A percentile compares a stretch with the other conserved stretches of the same genome.
Evolutionary conservation across 2,113 vertebrate genomes (phyloP).

Genomic region (Todiramphus saurophagus): DNA sequence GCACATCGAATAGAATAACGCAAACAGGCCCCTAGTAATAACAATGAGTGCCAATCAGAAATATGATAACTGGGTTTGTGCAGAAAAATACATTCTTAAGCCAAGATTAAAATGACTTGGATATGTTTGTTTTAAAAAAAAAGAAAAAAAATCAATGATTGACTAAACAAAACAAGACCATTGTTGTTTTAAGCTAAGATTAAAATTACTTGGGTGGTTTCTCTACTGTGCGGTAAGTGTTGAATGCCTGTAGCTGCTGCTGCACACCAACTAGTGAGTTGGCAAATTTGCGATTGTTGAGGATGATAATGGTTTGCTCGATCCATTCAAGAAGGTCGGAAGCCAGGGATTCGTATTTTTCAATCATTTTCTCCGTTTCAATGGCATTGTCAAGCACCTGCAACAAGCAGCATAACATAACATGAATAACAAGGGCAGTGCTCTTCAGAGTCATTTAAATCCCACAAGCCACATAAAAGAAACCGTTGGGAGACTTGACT

Average conservation of each 20-base stretch:
- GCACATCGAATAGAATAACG: not conserved
- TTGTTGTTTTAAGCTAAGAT: not conserved
- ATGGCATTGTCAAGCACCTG: constrained; percentile 96
- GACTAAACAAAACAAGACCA: not conserved
- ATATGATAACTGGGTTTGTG: not conserved
- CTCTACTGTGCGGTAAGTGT: constrained; percentile 95
- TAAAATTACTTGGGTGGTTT: constrained; percentile 91
- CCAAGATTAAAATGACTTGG: not conserved
- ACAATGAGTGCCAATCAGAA: fast-evolving
- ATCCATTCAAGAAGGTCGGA: constrained; percentile 98
- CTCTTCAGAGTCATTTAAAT: not conserved
- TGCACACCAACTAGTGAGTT: constrained; percentile 94
- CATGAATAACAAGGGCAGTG: not conserved
- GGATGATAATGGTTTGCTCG: constrained; percentile 96
- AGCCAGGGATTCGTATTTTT: constrained; percentile 94
- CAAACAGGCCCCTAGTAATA: not conserved
- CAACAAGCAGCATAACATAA: not conserved
- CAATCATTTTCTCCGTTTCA: constrained; percentile 96
- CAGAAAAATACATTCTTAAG: not conserved
- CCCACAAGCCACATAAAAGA: not conserved
- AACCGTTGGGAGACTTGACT: not conserved
- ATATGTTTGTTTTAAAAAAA: not conserved
- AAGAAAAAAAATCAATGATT: not conserved
- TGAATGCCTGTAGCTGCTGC: constrained; percentile 96
- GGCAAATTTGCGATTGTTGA: constrained; percentile 97